Evolutionary conservation across 2,888 invertebrate genomes (phyloP), one percentile per base, ranked within the genome.

Genomic region (Hymenopus coronatus): DNA sequence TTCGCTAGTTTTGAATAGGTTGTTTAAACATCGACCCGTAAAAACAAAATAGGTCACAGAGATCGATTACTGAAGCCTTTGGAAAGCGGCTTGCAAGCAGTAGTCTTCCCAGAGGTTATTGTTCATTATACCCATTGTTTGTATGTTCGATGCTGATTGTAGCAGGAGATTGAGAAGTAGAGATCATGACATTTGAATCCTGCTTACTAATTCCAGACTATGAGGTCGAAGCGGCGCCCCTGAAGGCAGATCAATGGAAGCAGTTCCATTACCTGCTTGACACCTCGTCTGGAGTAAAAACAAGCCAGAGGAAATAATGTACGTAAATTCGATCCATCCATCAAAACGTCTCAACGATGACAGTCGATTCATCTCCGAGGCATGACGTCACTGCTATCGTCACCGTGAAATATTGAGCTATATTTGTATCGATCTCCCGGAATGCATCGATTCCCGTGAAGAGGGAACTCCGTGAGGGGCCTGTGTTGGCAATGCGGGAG

Each of bases 281-380:
- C 54, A 70, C 54, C 54, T 70, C 54, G 54, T 70, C 54, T 25
- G 54, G 54, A 70, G 54, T 70, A 70, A 70, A 70, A 70, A 70
- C 54, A 70, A 70, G 54, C 54, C 54, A 70, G 54, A 70, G 54
- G 25, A 70, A 20, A 70, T 70, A 70, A 70, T 25, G 54, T 70
- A 70, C 54, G 25, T 70, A 70, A 88, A 85, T 88, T 88, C 85
- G 82, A 33, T 33, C 85, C 85, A 88, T 88, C 85, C 82, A 88
- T 88, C 88, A 88, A 85, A 40, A 88, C 85, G 88, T 88, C 88
- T 15, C 46, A 27, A 83, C 81, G 40, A 85, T 88, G 88, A 82
- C 88, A 88, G 88, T 40, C 88, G 27, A 86, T 88, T 82, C n/a
- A 86, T 88, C 88, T 85, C 85, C 85, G 86, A 88, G 25, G 15